These are phyloP conservation scores for Lithosia quadra DNA, from an alignment of 2,888 invertebrate species.

Conservation along the genomic window DNA sequence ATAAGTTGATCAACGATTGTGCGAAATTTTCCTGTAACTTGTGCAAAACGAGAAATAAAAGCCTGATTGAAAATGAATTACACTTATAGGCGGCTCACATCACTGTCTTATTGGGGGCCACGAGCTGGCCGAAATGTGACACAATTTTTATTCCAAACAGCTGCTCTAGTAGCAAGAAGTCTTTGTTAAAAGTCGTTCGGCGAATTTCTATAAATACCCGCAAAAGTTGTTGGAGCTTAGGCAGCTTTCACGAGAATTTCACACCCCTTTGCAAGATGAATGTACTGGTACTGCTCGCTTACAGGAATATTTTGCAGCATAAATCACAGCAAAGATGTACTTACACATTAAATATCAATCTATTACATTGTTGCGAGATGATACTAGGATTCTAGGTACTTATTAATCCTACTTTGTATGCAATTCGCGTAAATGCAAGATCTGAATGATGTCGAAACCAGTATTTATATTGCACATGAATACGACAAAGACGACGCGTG, in stretches of 20 bases:
- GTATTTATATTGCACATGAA: conserved; percentile 13
- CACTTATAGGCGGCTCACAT: background rate
- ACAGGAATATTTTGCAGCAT: conserved; percentile 8
- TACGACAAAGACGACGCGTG: background rate
- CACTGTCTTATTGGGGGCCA: too few species aligned
- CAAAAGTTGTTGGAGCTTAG: conserved; percentile 36
- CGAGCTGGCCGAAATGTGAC: too few species aligned
- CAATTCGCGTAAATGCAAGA: conserved; percentile 28
- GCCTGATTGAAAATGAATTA: background rate
- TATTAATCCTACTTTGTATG: conserved; percentile 29
- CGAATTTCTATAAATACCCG: conserved; percentile 30
- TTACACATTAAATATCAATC: conserved; percentile 53
- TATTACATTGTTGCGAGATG: conserved; percentile 53
- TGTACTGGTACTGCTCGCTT: conserved; percentile 39
- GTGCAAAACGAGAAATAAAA: too few species aligned
- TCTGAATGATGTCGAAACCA: conserved; percentile 29
- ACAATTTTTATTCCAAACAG: background rate
- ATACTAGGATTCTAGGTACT: conserved; percentile 24
- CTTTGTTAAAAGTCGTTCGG: conserved; percentile 10
- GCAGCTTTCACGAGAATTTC: conserved; percentile 38
- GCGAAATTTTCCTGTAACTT: too few species aligned
- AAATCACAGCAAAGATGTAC: background rate
- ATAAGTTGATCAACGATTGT: background rate
- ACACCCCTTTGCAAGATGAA: conserved; percentile 34
- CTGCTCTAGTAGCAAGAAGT: background rate